Conservation (phyloP, 2,113 vertebrate species). For the Hemibagrus wyckioides region DNA sequence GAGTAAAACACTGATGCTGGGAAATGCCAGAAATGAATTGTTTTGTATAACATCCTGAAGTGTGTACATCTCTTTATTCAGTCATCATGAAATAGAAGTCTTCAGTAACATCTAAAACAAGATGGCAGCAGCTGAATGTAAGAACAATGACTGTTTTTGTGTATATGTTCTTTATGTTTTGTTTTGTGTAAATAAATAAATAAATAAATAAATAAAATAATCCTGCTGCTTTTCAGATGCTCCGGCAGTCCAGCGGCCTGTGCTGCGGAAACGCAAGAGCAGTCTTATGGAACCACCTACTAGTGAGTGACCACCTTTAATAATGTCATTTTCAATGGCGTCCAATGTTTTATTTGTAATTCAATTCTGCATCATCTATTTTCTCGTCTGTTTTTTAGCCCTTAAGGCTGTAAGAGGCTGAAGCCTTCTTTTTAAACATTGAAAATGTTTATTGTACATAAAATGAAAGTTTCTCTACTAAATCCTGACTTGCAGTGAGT, state of each 20-base stretch:
- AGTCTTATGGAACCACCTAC: neutral
- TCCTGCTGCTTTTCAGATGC: neutral
- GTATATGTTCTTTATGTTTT: neutral
- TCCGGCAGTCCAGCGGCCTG: neutral
- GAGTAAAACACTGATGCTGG: neutral
- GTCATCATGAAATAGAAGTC: neutral
- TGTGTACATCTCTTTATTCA: neutral
- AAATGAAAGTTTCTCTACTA: neutral
- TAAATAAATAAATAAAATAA: too few species aligned
- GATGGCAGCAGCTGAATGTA: neutral
- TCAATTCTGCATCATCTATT: neutral
- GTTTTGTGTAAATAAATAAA: too few species aligned
- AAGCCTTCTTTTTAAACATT: neutral
- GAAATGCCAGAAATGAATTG: neutral
- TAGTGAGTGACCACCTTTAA: neutral
- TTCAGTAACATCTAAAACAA: neutral
- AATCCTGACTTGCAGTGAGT: slow-evolving; percentile 39
- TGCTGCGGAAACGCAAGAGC: neutral
- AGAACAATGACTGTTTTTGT: neutral
- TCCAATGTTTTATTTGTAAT: neutral
- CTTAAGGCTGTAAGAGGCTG: neutral
- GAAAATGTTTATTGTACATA: neutral
- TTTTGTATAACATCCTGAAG: neutral
- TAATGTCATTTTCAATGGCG: neutral
- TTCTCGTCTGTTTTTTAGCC: neutral